Evolutionary conservation across 1,140 invertebrate genomes (phyloP), one percentile per base, ranked within the genome.

Genomic region (Drosophila malerkotliana): DNA sequence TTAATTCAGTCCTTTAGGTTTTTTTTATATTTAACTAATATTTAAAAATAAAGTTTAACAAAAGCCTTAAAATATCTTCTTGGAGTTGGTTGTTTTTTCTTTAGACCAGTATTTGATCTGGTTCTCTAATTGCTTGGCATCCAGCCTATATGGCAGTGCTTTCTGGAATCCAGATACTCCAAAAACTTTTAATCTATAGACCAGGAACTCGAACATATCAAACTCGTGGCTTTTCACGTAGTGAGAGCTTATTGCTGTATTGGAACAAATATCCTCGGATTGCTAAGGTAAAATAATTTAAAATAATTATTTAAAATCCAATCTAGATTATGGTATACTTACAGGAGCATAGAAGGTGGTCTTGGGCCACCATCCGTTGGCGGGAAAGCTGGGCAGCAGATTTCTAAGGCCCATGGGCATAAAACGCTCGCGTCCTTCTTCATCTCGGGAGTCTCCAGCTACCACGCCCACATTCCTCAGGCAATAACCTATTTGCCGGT

Each of bases 401-500:
- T 98, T 97, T 83, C 97, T 95, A 75, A 97, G 92, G 97, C 82
- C 59, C 32, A 91, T 48, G 26, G 90, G 87, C 49, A 87, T 96
- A 91, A 99, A 99, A 18, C 98, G 93, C 6, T 97, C 97, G 4
- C 97, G 93, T 0, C 97, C 97, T 5, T 44, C 91, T 0, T 94
- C 93, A 93, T 99, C 98, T 6, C 97, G 92, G 0, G 97, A 96
- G 81, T 99, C 97, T 69, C 95, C 96, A 1, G 97, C 97, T 56
- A 94, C 94, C 0, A 99, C 98, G 0, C 96, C 96, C 37, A 99
- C 93, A 54, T 95, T 95, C 78, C 97, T 94, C 74, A 99, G 92
- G 91, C 98, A 99, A 89, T 96, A 59, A 63, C 98, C 98, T 93
- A 99, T 97, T 91, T 98, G 97, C 0, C 96, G 96, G 90, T 99